Evolutionary conservation across 2,888 invertebrate genomes (phyloP).

Genomic region (Caenorhabditis uteleia): DNA sequence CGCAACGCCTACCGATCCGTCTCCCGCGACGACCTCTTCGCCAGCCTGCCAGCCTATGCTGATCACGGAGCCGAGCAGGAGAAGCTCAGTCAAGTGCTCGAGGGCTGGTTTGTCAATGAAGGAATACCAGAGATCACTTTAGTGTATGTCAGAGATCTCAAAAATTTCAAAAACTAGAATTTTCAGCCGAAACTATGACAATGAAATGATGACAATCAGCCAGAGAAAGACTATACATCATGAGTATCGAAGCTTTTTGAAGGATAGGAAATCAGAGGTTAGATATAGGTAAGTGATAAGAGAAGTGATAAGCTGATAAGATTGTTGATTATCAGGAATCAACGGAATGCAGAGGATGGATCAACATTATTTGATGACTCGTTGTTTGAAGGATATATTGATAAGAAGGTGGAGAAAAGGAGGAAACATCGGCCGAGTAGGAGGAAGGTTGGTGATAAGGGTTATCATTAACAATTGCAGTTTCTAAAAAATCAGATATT

Average conservation of each 20-base stretch:
- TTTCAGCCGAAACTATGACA: slow-evolving; percentile 63
- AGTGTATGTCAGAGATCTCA: slow-evolving; percentile 22
- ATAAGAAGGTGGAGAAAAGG: slow-evolving; percentile 12
- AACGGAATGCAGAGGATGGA: slow-evolving; percentile 23
- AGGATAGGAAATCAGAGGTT: slow-evolving; percentile 18
- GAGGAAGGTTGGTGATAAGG: slow-evolving; percentile 22
- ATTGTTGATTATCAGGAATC: no score
- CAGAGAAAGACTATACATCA: slow-evolving; percentile 34
- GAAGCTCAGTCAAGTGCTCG: slow-evolving; percentile 35
- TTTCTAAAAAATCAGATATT: not conserved
- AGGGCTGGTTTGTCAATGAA: slow-evolving; percentile 65
- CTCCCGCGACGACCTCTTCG: slow-evolving; percentile 55
- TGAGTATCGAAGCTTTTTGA: slow-evolving; percentile 30
- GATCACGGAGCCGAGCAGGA: slow-evolving; percentile 63
- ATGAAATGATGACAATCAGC: slow-evolving; percentile 45
- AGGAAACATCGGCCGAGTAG: slow-evolving; percentile 25
- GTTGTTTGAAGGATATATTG: slow-evolving; percentile 39
- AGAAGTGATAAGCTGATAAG: not conserved
- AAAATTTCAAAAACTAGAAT: not conserved
- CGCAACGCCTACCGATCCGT: slow-evolving; percentile 62
- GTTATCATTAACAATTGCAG: no score
- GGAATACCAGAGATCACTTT: slow-evolving; percentile 65
- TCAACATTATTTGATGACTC: slow-evolving; percentile 46
- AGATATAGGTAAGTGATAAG: slow-evolving; percentile 17
- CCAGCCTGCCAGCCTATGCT: slow-evolving; percentile 58